Conservation (phyloP, 1,140 invertebrate genomes). For the Cylas formicarius region DNA sequence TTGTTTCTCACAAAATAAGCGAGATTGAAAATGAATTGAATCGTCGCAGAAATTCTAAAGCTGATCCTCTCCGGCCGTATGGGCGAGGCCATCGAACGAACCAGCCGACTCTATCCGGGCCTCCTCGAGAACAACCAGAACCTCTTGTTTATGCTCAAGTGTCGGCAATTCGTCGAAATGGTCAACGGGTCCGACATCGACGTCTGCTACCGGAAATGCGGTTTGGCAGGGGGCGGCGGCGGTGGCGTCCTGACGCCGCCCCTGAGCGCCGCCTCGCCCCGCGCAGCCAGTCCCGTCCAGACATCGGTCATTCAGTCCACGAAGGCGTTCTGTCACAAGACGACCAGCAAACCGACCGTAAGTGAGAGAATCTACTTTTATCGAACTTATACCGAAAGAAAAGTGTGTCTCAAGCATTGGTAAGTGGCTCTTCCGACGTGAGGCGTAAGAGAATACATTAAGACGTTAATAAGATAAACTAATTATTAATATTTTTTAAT, state of each 20-base stretch:
- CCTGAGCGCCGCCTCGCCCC: slow-evolving; percentile 32
- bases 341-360: slow-evolving; percentile 13
- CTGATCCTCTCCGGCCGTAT: slow-evolving; percentile 85
- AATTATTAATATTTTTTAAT: too few relatives aligned
- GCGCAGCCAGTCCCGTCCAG: slow-evolving; percentile 50
- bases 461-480: too few relatives aligned
- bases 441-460: too few relatives aligned
- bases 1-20: too few relatives aligned
- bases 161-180: slow-evolving; percentile 96
- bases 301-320: slow-evolving; percentile 69
- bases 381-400: too few relatives aligned
- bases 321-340: slow-evolving; percentile 49
- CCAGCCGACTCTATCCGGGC: slow-evolving; percentile 81
- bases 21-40: too few relatives aligned
- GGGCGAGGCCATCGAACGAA: slow-evolving; percentile 89
- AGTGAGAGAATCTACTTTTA: too few relatives aligned
- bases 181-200: slow-evolving; percentile 76
- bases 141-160: slow-evolving; percentile 89
- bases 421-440: too few relatives aligned
- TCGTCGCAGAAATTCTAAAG: slow-evolving; percentile 86
- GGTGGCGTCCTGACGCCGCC: slow-evolving; percentile 20
- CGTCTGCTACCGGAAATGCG: slow-evolving; percentile 43
- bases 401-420: too few relatives aligned
- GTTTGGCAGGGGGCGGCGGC: too few relatives aligned
- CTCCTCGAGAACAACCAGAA: slow-evolving; percentile 84